These are phyloP conservation scores for Actinopyga echinites DNA, from an alignment of 53 echinoderm and acorn worm species.

Conservation along the genomic window DNA sequence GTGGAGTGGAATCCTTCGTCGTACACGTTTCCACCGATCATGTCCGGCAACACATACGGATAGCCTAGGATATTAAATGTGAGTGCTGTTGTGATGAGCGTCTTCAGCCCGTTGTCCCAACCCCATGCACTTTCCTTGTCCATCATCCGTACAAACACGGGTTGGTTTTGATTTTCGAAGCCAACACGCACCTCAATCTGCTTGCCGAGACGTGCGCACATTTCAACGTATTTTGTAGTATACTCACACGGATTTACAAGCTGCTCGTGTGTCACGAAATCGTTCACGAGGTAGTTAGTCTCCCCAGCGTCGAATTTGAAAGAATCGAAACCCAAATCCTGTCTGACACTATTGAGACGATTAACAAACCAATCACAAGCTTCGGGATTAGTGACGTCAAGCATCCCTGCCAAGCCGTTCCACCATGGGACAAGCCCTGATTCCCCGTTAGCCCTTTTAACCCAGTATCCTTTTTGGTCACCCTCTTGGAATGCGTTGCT, in stretches of 20 bases:
- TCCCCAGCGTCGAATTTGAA: constrained; percentile 95
- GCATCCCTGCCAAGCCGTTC: constrained; percentile 76
- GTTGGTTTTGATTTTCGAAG: constrained; percentile 82
- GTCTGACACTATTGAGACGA: constrained; percentile 62
- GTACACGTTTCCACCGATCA: constrained; percentile 93
- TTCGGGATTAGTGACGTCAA: constrained; percentile 86
- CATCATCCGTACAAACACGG: constrained; percentile 92
- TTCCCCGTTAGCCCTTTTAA: constrained; percentile 49
- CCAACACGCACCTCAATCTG: constrained; percentile 84
- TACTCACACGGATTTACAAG: constrained; percentile 83
- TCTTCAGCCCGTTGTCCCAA: constrained; percentile 84
- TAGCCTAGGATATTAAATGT: constrained; percentile 86
- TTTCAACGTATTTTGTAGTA: constrained; percentile 70
- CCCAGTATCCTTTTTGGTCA: constrained; percentile 71
- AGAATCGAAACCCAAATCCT: constrained; percentile 71
- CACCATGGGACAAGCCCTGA: constrained; percentile 73
- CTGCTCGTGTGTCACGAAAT: constrained; percentile 60
- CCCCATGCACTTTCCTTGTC: constrained; percentile 94
- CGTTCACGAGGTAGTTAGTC: constrained; percentile 73
- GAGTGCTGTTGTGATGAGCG: constrained; percentile 81
- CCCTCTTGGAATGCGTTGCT: constrained; percentile 72
- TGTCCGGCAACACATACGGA: constrained; percentile 86
- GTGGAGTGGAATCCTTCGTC: constrained; percentile 69
- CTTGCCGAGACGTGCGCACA: constrained; percentile 73
- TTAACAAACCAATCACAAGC: constrained; percentile 79